phyloP scores from a whole-genome alignment of 2,797 vertebrate genomes.

The Anisognathus igniventris region DNA sequence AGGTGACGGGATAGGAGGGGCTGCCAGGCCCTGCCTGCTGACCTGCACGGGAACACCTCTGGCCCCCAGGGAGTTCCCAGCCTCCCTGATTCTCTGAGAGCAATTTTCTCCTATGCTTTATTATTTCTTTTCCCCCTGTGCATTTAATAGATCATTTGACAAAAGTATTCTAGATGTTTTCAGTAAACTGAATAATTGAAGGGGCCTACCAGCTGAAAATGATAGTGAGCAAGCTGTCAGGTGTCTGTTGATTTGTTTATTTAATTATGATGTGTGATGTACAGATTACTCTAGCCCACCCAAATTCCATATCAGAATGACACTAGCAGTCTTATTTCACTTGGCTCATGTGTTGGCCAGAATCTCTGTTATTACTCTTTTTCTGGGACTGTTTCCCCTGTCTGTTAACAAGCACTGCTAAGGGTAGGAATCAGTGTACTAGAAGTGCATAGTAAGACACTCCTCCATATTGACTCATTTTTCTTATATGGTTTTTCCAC shows the following conservation, averaged over 20 bases:
- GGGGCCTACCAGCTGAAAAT: not conserved
- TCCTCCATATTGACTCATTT: fast-evolving
- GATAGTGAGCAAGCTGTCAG: not conserved
- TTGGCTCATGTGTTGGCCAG: not conserved
- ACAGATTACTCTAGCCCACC: not conserved
- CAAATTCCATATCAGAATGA: not conserved
- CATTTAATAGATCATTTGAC: not conserved
- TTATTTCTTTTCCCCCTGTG: not conserved
- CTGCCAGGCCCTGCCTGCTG: not conserved
- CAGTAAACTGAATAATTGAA: not conserved
- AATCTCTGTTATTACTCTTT: not conserved
- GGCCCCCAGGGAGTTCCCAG: fast-evolving
- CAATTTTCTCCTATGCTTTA: fast-evolving
- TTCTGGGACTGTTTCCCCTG: not conserved
- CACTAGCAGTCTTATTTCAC: not conserved
- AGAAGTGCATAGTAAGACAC: not conserved
- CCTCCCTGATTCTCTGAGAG: fast-evolving
- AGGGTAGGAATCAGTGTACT: not conserved
- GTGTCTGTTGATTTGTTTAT: not conserved
- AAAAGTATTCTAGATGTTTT: not conserved
- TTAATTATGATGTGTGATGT: not conserved
- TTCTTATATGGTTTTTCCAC: not conserved
- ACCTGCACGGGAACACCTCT: fast-evolving
- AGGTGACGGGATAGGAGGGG: fast-evolving
- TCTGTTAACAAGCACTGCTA: not conserved